Base-by-base conservation (phyloP, 2,797 vertebrate species). In the Protosalanx chinensis region DNA sequence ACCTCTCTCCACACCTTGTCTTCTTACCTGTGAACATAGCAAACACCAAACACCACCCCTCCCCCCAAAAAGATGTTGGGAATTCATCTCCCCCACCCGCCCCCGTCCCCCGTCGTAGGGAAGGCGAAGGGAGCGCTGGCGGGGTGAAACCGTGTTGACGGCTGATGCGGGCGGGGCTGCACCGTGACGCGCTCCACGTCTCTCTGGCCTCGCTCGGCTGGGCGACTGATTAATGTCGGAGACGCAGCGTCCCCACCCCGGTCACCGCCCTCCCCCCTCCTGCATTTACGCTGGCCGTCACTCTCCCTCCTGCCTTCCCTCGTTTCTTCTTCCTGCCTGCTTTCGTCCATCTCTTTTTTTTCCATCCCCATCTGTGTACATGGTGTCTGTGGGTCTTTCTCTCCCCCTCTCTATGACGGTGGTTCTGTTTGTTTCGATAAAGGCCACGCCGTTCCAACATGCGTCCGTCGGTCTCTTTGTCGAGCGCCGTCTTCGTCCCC, bases 401-500 rank as follows among this genome's bases (percentile, higher is more conserved):
- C 0, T 59, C 62, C 29, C 35, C n/a, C 64, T 23, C 35, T 41
- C 6, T 41, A 12, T 3, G 10, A 10, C 6, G 1, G 37, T 60
- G 65, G 51, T 68, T 66, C 73, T 73, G 67, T 77, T 53, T 66
- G 12, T 18, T 46, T 27, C 23, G 57, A 68, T 72, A 74, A 72
- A 60, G 37, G 7, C 37, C 37, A 12, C 6, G 8, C 8, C 37
- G 51, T 60, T 41, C 59, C 69, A 46, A 74, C 72, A 74, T 69
- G 60, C 65, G 72, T 64, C 59, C 61, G 69, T 60, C 72, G 68
- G 59, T 69, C 69, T 78, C 69, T 32, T 6, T 53, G 15, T 16
- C 16, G 4, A 6, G 1, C 51, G 51, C 51, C 16, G 4, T 53
- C 51, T 16, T 53, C 16, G 16, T 18, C 6, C 7, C 41, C 51